Evolutionary conservation across 2,888 invertebrate genomes (phyloP).

Genomic region (Morpho helenor): DNA sequence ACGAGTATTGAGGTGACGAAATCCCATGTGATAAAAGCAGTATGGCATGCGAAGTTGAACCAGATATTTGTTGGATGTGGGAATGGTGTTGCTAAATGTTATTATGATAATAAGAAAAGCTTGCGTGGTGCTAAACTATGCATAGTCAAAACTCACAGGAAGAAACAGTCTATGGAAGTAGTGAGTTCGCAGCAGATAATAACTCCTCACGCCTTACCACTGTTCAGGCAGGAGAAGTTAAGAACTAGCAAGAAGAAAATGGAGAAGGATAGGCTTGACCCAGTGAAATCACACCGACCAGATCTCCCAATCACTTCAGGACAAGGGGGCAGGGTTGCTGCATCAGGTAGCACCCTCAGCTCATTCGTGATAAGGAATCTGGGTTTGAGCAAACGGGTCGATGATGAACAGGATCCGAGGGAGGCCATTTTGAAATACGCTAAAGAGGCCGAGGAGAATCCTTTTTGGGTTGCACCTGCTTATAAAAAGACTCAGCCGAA

Average conservation of each 20-base stretch:
- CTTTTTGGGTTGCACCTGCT: slow-evolving; percentile 97
- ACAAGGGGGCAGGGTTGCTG: slow-evolving; percentile 95
- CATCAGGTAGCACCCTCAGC: slow-evolving; percentile 96
- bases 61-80: slow-evolving; percentile 96
- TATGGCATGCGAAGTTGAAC: slow-evolving; percentile 99
- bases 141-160: slow-evolving; percentile 88
- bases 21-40: slow-evolving; percentile 90
- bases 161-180: slow-evolving; percentile 90
- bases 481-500: slow-evolving; percentile 94
- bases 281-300: slow-evolving; percentile 89
- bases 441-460: slow-evolving; percentile 96
- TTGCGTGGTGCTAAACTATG: slow-evolving; percentile 95
- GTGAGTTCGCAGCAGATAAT: slow-evolving; percentile 95
- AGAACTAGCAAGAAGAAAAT: slow-evolving; percentile 93
- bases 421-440: slow-evolving; percentile 97
- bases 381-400: slow-evolving; percentile 93
- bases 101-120: slow-evolving; percentile 93
- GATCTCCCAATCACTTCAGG: slow-evolving; percentile 94
- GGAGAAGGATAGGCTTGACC: slow-evolving; percentile 94
- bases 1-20: slow-evolving; percentile 87
- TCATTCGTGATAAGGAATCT: slow-evolving; percentile 97
- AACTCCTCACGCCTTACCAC: slow-evolving; percentile 96
- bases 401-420: slow-evolving; percentile 95
- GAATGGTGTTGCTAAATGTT: slow-evolving; percentile 93
- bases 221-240: slow-evolving; percentile 95